Percentiles rank a stretch among this genome's conserved stretches.
Evolutionary conservation across 2,888 invertebrate species (phyloP).

Genomic region (Drosophila melanosoma): DNA sequence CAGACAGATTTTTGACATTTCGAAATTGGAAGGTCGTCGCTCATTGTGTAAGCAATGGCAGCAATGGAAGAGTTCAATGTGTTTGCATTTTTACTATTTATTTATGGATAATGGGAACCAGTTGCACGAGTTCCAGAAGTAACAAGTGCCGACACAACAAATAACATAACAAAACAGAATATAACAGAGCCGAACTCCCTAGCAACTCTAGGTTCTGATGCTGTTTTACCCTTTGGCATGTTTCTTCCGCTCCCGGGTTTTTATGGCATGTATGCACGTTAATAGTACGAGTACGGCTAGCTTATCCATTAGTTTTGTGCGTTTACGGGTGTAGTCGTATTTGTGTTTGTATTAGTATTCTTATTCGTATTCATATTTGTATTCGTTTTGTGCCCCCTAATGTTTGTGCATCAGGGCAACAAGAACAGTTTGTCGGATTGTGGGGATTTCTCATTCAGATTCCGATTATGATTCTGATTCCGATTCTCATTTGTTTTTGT

Average conservation of each 20-base stretch:
- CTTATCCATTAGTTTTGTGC: conserved; percentile 43
- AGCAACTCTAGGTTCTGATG: conserved; percentile 8
- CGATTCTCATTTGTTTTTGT: conserved; percentile 51
- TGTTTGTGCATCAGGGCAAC: conserved; percentile 38
- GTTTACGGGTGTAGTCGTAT: conserved; percentile 27
- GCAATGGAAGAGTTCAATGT: conserved; percentile 61
- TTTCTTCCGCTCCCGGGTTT: conserved; percentile 52
- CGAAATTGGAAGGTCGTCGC: conserved; percentile 24
- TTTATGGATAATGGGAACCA: conserved; percentile 59
- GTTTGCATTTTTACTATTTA: conserved; percentile 52
- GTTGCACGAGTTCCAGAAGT: conserved; percentile 44
- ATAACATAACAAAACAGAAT: not conserved
- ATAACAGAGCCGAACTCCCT: not conserved
- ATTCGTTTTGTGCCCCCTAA: conserved; percentile 44
- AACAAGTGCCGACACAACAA: conserved; percentile 44
- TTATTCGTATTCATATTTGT: not conserved
- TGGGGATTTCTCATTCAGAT: conserved; percentile 53
- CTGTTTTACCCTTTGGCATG: conserved; percentile 48
- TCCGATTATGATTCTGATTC: conserved; percentile 44
- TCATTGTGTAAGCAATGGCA: conserved; percentile 65
- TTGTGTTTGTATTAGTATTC: not conserved
- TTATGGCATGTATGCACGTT: conserved; percentile 37
- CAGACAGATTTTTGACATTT: conserved; percentile 63
- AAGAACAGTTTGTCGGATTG: conserved; percentile 27
- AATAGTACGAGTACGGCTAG: conserved; percentile 27